Conservation (phyloP, 2,888 invertebrate species). For the Rhimphoctona megacephalus region DNA sequence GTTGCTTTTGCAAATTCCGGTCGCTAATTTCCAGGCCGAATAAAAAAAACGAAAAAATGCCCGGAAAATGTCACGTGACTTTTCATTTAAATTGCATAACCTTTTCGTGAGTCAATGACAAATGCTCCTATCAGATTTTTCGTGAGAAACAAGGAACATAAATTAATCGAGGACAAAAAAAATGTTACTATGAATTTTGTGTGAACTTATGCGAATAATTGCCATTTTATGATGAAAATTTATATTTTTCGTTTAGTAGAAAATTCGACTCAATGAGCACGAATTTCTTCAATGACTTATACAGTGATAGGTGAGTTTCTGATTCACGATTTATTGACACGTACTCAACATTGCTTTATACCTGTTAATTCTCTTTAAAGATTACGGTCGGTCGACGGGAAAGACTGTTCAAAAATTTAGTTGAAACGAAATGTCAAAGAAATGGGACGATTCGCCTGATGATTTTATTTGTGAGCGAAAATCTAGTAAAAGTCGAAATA, state of each 20-base stretch:
- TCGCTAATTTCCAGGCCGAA: slow-evolving; percentile 29
- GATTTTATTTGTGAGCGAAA: slow-evolving; percentile 24
- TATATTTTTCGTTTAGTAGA: not conserved
- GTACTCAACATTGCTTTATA: not conserved
- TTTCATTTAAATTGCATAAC: slow-evolving; percentile 28
- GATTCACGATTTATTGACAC: not conserved
- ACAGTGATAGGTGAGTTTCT: not conserved
- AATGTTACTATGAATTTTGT: not conserved
- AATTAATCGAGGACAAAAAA: not conserved
- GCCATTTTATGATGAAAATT: not conserved
- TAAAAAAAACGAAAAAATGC: slow-evolving; percentile 38
- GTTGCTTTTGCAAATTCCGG: slow-evolving; percentile 34
- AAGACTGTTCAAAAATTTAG: slow-evolving; percentile 9
- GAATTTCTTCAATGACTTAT: slow-evolving; percentile 16
- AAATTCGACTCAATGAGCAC: not conserved
- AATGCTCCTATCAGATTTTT: not conserved
- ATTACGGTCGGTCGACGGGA: not conserved
- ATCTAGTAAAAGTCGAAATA: not conserved
- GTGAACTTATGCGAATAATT: not conserved
- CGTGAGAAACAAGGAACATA: not conserved
- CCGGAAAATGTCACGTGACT: slow-evolving; percentile 45
- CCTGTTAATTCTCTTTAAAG: not conserved
- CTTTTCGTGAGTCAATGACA: not conserved
- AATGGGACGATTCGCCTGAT: slow-evolving; percentile 39
- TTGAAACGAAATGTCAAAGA: slow-evolving; percentile 57